Percentiles rank a stretch among this genome's conserved stretches.
Evolutionary conservation across 2,888 invertebrate genomes (phyloP).

Genomic region (Tyria jacobaeae): DNA sequence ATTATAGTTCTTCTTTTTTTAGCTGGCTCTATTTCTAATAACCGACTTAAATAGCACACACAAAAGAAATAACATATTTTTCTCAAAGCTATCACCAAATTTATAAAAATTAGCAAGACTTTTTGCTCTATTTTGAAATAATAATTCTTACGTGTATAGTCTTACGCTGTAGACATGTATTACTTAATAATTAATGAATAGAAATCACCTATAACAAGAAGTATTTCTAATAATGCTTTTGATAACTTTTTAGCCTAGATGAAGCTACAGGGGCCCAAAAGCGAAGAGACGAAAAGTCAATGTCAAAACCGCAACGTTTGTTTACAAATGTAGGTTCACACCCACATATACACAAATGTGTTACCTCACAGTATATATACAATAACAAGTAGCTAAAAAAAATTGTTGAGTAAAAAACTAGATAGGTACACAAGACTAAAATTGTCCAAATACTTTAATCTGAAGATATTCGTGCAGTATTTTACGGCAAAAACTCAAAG

Average conservation of each 20-base stretch:
- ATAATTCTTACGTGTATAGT: neutral
- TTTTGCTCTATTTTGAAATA: neutral
- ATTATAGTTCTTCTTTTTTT: neutral
- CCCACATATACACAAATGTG: too few species aligned
- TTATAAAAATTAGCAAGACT: neutral
- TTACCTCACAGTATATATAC: too few species aligned
- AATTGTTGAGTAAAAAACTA: neutral
- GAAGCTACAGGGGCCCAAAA: too few species aligned
- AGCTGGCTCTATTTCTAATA: neutral
- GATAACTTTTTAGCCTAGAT: too few species aligned
- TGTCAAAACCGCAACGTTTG: too few species aligned
- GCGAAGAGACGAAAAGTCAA: too few species aligned
- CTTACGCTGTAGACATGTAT: too few species aligned
- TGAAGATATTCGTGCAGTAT: neutral
- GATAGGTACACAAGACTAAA: neutral
- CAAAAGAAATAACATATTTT: neutral
- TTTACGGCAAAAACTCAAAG: neutral
- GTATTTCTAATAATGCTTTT: neutral
- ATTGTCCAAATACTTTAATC: neutral
- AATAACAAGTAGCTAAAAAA: neutral
- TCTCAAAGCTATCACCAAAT: neutral
- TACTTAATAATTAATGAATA: too few species aligned
- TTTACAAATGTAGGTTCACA: too few species aligned
- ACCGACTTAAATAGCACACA: neutral
- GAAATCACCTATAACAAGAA: neutral